Conservation (phyloP, 23 tunicate species). For the Trididemnum nubilum region DNA sequence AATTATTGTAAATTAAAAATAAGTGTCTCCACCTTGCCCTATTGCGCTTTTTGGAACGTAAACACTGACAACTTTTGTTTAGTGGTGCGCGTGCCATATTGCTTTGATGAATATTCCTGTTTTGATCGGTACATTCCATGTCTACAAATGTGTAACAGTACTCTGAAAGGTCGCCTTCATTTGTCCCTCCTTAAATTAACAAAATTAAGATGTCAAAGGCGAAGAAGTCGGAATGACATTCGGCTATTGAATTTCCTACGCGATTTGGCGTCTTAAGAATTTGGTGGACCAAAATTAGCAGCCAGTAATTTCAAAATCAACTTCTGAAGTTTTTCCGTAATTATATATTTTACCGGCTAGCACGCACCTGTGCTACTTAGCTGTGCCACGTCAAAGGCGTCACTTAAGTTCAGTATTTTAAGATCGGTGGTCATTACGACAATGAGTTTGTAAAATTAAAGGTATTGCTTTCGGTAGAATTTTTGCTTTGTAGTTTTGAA, state of each 20-base stretch:
- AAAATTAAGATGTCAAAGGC: neutral
- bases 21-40: too few relatives aligned
- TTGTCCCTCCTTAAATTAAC: too few relatives aligned
- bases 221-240: neutral
- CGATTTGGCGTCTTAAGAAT: neutral
- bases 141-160: too few relatives aligned
- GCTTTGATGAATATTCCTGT: too few relatives aligned
- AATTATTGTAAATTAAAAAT: too few relatives aligned
- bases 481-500: too few relatives aligned
- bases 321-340: neutral
- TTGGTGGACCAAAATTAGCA: neutral
- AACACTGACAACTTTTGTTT: too few relatives aligned
- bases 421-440: neutral
- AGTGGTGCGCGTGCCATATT: too few relatives aligned
- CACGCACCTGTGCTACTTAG: neutral
- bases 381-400: neutral
- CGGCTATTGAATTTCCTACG: neutral
- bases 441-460: neutral
- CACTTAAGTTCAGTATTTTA: neutral
- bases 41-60: too few relatives aligned
- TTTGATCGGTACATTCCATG: too few relatives aligned
- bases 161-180: too few relatives aligned
- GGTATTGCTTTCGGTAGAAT: too few relatives aligned
- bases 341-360: neutral
- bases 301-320: neutral